A percentile compares a stretch with the other conserved stretches of the same genome.
phyloP scores from a whole-genome alignment of 2,797 vertebrate species.

The Sebastes minor region DNA sequence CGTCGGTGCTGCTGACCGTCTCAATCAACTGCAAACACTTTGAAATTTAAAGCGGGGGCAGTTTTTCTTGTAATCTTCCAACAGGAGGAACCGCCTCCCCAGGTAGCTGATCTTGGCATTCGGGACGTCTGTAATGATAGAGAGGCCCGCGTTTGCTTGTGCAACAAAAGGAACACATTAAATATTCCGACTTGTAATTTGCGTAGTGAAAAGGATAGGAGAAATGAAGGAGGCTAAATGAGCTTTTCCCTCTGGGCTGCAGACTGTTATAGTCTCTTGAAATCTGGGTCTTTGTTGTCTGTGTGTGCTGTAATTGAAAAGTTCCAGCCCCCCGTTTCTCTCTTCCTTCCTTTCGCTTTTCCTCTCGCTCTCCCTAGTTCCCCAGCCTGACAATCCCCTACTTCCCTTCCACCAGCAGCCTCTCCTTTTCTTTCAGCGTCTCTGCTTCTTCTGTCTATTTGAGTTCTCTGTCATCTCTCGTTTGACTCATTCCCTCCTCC shows the following conservation, averaged over 20 bases:
- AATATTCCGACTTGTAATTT: constrained; percentile 74
- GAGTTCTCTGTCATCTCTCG: constrained; percentile 65
- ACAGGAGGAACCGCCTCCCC: constrained; percentile 35
- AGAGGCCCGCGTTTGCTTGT: constrained; percentile 52
- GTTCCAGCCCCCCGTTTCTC: constrained; percentile 65
- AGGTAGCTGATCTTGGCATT: constrained; percentile 45
- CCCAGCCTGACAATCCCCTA: constrained; percentile 26
- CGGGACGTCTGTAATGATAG: constrained; percentile 54
- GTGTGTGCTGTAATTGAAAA: constrained; percentile 82
- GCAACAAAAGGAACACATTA: constrained; percentile 70
- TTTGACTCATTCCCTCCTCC: constrained; percentile 59
- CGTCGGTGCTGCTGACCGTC: constrained; percentile 1
- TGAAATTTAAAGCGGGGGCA: constrained; percentile 34
- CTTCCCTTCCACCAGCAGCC: constrained; percentile 40
- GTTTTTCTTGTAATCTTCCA: constrained; percentile 22
- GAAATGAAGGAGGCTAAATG: constrained; percentile 72
- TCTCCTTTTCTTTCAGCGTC: constrained; percentile 16
- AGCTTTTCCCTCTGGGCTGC: constrained; percentile 77
- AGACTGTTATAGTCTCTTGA: constrained; percentile 76
- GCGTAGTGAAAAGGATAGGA: constrained; percentile 55
- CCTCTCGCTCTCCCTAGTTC: constrained; percentile 34
- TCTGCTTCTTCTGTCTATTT: constrained; percentile 48
- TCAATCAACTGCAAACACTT: constrained; percentile 37
- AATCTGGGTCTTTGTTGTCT: constrained; percentile 83
- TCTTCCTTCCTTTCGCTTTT: constrained; percentile 34